These are phyloP conservation scores for Cyprinus carpio DNA, from an alignment of 2,113 vertebrate genomes.

Conservation along the genomic window DNA sequence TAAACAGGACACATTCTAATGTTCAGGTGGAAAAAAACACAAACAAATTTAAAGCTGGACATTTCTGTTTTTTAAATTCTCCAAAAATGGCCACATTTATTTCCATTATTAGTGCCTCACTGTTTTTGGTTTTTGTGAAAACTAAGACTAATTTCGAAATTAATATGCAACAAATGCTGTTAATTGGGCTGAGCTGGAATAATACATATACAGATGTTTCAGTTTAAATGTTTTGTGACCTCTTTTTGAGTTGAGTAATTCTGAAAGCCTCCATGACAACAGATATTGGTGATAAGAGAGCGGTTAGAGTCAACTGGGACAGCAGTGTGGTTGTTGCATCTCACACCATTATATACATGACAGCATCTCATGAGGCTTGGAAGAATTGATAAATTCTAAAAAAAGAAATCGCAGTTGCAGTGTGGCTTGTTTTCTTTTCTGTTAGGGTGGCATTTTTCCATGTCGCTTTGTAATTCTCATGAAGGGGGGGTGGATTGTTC, in stretches of 20 bases:
- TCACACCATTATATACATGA: neutral
- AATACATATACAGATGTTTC: neutral
- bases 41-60: too few species aligned
- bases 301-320: constrained; percentile 27
- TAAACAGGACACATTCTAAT: too few species aligned
- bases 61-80: too few species aligned
- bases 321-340: constrained; percentile 19
- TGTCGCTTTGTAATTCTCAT: neutral
- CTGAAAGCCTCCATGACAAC: constrained; percentile 20
- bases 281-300: constrained; percentile 14
- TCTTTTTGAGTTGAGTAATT: constrained; percentile 31
- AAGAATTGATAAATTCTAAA: neutral
- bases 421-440: neutral
- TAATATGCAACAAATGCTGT: neutral
- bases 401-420: neutral
- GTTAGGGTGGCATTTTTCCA: neutral
- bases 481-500: neutral
- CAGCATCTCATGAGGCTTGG: neutral
- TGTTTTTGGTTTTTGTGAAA: neutral
- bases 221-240: constrained; percentile 5
- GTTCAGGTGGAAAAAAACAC: too few species aligned
- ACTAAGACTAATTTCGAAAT: neutral
- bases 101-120: too few species aligned
- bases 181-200: neutral
- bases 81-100: too few species aligned